Percentiles rank a stretch among this genome's conserved stretches.
These are phyloP conservation scores for Sebastes itinus DNA, from an alignment of 2,797 vertebrate genomes.

Conservation along the genomic window DNA sequence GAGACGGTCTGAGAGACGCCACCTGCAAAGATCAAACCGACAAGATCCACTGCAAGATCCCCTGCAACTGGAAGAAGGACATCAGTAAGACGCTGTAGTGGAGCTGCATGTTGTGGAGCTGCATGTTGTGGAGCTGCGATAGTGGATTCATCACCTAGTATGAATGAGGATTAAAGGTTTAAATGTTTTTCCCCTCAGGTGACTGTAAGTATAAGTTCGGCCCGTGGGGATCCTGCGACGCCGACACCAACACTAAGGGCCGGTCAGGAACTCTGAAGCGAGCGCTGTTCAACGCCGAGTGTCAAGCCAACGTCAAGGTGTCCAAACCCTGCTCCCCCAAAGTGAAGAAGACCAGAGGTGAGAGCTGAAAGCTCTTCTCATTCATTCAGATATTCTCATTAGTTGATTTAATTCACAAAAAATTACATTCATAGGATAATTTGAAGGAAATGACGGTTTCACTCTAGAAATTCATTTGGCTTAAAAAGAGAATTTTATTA, in stretches of 20 bases:
- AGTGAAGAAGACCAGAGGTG: slow-evolving; percentile 77
- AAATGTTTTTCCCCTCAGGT: slow-evolving; percentile 71
- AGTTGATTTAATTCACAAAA: no score
- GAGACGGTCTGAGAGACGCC: slow-evolving; percentile 88
- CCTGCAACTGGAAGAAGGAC: slow-evolving; percentile 98
- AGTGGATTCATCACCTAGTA: no score
- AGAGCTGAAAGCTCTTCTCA: not conserved
- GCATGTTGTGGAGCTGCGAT: no score
- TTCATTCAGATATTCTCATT: no score
- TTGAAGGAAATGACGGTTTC: no score
- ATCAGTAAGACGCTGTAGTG: slow-evolving; percentile 84
- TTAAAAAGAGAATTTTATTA: no score
- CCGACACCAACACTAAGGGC: slow-evolving; percentile 84
- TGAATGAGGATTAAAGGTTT: no score
- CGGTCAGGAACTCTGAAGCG: slow-evolving; percentile 90
- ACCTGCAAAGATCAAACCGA: slow-evolving; percentile 86
- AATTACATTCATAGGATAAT: no score
- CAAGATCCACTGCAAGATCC: slow-evolving; percentile 91
- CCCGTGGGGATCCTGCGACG: slow-evolving; percentile 89
- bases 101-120: no score
- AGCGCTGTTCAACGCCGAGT: slow-evolving; percentile 91
- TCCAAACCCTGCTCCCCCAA: slow-evolving; percentile 92
- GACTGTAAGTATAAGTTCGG: slow-evolving; percentile 97
- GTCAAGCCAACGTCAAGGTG: slow-evolving; percentile 88
- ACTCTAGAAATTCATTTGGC: no score